phyloP scores from a whole-genome alignment of 2,888 invertebrate species.

The Eubasilissa splendida region DNA sequence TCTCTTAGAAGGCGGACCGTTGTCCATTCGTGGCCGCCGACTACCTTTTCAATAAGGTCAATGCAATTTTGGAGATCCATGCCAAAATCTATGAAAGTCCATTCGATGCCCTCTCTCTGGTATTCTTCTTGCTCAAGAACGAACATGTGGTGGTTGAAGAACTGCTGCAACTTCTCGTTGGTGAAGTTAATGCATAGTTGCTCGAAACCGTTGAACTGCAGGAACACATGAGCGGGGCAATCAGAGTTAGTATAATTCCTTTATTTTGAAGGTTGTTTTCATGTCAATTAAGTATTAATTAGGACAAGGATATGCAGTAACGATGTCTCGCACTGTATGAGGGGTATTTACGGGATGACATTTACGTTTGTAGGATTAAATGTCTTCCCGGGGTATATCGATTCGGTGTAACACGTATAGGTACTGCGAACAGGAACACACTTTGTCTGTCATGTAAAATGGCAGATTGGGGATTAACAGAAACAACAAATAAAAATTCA shows the following conservation, averaged over 20 bases:
- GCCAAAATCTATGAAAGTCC: slow-evolving; percentile 95
- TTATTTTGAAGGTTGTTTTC: slow-evolving; percentile 9
- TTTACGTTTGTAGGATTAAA: background rate
- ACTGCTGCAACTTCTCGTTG: slow-evolving; percentile 94
- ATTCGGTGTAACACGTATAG: background rate
- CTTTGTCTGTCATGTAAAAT: background rate
- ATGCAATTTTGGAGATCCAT: slow-evolving; percentile 91
- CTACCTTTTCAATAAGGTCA: slow-evolving; percentile 85
- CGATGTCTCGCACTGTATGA: slow-evolving; percentile 52
- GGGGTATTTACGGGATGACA: background rate
- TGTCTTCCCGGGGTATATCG: too few relatives aligned
- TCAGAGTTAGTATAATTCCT: slow-evolving; percentile 53
- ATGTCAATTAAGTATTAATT: slow-evolving; percentile 36
- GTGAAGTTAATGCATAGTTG: slow-evolving; percentile 96
- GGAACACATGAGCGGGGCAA: slow-evolving; percentile 61
- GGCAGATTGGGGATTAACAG: slow-evolving; percentile 19
- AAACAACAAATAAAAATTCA: background rate
- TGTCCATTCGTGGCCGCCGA: slow-evolving; percentile 71
- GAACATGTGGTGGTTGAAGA: slow-evolving; percentile 97
- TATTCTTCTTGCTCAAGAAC: slow-evolving; percentile 95
- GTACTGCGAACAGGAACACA: background rate
- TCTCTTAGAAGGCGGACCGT: slow-evolving; percentile 48
- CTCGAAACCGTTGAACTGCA: slow-evolving; percentile 91
- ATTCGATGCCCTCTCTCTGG: slow-evolving; percentile 91
- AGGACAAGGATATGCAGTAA: slow-evolving; percentile 29